Conservation (phyloP, 2,888 invertebrate genomes). For the Ctenicera cuprea region DNA sequence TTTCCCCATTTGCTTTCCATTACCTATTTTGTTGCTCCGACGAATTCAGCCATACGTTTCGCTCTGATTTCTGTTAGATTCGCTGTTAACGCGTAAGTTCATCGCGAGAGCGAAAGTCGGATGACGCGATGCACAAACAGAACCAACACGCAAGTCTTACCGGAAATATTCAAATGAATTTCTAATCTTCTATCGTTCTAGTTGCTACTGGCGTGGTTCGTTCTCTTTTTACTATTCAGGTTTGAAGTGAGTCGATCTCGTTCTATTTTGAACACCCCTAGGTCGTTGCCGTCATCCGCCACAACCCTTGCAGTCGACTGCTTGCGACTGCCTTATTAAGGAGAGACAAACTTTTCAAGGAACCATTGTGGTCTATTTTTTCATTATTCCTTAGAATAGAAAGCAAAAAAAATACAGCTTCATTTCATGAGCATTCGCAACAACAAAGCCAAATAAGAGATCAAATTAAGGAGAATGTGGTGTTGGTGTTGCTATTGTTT, state of each 20-base stretch:
- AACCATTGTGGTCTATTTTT: conserved; percentile 29
- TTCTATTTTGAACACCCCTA: conserved; percentile 47
- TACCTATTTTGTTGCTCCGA: conserved; percentile 53
- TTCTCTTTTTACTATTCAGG: conserved; percentile 49
- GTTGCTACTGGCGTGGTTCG: conserved; percentile 50
- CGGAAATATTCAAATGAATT: conserved; percentile 75
- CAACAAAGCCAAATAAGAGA: conserved; percentile 6
- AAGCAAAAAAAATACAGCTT: not conserved
- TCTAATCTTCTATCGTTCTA: conserved; percentile 69
- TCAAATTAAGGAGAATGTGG: conserved; percentile 14
- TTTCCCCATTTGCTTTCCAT: conserved; percentile 60
- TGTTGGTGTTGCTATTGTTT: conserved; percentile 28
- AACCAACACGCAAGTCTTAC: conserved; percentile 57
- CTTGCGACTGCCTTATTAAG: conserved; percentile 56
- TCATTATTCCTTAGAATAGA: not conserved
- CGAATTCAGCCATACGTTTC: conserved; percentile 43
- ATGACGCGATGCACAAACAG: conserved; percentile 47
- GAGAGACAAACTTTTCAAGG: conserved; percentile 54
- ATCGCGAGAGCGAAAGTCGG: conserved; percentile 47
- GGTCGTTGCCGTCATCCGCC: conserved; percentile 54
- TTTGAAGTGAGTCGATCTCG: conserved; percentile 47
- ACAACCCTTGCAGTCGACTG: conserved; percentile 58
- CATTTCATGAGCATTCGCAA: not conserved
- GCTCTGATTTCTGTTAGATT: conserved; percentile 38
- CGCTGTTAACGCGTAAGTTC: conserved; percentile 33